phyloP scores from a whole-genome alignment of 1,140 invertebrate genomes.

The Odontomachus brunneus region DNA sequence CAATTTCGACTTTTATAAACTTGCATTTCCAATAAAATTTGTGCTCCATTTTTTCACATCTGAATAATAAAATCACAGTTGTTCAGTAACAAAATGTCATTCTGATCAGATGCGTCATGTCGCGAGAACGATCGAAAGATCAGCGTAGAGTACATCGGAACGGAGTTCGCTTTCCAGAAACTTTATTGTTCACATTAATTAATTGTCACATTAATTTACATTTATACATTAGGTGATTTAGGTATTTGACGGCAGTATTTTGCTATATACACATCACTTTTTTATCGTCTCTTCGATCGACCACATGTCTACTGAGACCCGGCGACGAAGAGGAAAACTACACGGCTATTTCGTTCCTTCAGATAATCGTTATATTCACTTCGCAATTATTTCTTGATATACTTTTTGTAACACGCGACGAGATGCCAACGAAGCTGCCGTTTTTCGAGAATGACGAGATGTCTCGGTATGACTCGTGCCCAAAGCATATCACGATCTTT shows the following conservation, averaged over 20 bases:
- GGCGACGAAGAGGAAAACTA: not conserved
- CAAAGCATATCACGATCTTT: slow-evolving; percentile 14
- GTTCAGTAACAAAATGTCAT: not conserved
- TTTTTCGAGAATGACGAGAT: slow-evolving; percentile 25
- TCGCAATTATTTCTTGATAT: not conserved
- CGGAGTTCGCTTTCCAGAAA: slow-evolving; percentile 32
- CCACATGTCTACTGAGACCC: slow-evolving; percentile 1
- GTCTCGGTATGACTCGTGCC: not conserved
- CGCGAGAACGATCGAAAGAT: slow-evolving; percentile 15
- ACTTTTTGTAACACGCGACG: not conserved
- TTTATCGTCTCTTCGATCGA: slow-evolving; percentile 9
- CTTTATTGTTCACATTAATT: slow-evolving; percentile 53
- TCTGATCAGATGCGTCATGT: not conserved
- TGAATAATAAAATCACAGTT: not conserved
- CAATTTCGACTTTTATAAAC: not conserved
- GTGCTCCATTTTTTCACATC: not conserved
- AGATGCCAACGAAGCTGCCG: not conserved
- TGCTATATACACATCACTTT: slow-evolving; percentile 68
- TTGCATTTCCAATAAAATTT: not conserved
- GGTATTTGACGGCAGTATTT: slow-evolving; percentile 65
- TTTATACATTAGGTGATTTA: slow-evolving; percentile 77
- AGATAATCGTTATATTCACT: slow-evolving; percentile 5
- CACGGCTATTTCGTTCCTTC: not conserved
- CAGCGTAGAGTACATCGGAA: not conserved
- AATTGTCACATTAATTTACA: slow-evolving; percentile 76